phyloP scores from a whole-genome alignment of 2,888 invertebrate genomes.

The Peribatodes rhomboidaria region DNA sequence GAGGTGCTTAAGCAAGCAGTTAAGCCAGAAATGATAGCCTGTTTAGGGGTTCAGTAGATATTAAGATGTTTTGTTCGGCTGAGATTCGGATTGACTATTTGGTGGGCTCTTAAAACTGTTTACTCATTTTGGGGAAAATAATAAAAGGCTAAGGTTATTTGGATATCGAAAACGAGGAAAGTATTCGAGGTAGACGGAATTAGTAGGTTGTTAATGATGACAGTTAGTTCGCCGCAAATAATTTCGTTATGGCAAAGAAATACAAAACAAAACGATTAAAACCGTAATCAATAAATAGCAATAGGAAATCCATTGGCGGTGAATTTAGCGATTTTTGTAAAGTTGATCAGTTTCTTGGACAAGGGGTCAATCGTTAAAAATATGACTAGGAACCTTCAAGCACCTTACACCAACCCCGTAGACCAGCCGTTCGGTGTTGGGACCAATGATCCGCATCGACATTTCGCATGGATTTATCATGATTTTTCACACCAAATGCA shows the following conservation, averaged over 20 bases:
- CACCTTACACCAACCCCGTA: no score
- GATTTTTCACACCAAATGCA: no score
- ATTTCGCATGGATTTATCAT: no score
- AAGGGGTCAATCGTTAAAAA: no score
- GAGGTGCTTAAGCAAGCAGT: conserved; percentile 41
- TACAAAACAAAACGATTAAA: conserved; percentile 17
- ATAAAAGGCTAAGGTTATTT: conserved; percentile 23
- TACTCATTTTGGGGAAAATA: conserved; percentile 29
- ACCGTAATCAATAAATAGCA: neutral
- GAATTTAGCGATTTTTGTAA: no score
- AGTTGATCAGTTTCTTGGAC: no score
- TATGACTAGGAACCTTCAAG: no score
- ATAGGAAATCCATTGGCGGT: no score
- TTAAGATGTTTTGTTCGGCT: conserved; percentile 41
- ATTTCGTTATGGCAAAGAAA: neutral
- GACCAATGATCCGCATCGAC: no score
- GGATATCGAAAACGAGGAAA: conserved; percentile 15
- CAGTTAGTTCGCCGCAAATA: neutral
- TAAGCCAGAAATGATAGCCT: conserved; percentile 33
- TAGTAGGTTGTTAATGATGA: conserved; percentile 4
- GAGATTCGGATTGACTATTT: conserved; percentile 28
- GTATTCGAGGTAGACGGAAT: conserved; percentile 2
- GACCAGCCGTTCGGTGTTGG: no score
- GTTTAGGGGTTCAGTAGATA: conserved; percentile 43
- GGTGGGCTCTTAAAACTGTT: conserved; percentile 30